Base-by-base conservation (phyloP, 2,797 vertebrate species). In the Hemibagrus guttatus region DNA sequence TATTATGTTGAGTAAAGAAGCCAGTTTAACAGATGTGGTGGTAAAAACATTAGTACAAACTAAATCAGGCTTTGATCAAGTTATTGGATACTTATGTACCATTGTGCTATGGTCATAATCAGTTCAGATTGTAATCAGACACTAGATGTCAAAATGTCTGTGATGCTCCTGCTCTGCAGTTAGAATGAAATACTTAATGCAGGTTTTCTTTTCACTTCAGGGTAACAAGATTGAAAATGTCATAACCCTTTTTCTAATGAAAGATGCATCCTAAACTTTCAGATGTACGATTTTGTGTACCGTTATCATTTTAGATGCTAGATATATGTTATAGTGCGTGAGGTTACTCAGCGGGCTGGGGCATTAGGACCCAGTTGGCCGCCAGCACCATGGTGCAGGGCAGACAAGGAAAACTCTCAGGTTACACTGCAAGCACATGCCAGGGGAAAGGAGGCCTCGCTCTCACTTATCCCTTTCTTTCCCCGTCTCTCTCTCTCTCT, bases 361-460 rank as follows among this genome's bases (percentile, higher is more conserved):
- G 91, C 93, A 92, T 89, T 94, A 94, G 92, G 94, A 95, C 93
- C 94, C 93, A 90, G 93, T 90, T 86, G 89, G 91, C 91, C 89
- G 90, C 93, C 91, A 92, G 92, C 87, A 92, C 91, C 91, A 90
- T 95, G 94, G 91, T 91, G 94, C 94, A 93, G 93, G 92, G 92
- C 94, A 93, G 91, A 92, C 93, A 92, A 92, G 93, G 93, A 94
- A 94, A 94, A 91, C 91, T 92, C 95, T 96, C 95, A 93, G 93
- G 94, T 96, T 96, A 96, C 95, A 95, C 92, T 94, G 94, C 93
- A 93, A 93, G 91, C 93, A 94, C 94, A 95, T 94, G 95, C 94
- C 92, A 87, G 81, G 87, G 72, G 80, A 86, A 79, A 87, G 72
- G 86, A 87, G 84, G 86, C 76, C 87, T 85, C 61, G 31, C 66